These are phyloP conservation scores for Parapristionchus giblindavisi DNA, from an alignment of 2,888 invertebrate species.

Conservation along the genomic window DNA sequence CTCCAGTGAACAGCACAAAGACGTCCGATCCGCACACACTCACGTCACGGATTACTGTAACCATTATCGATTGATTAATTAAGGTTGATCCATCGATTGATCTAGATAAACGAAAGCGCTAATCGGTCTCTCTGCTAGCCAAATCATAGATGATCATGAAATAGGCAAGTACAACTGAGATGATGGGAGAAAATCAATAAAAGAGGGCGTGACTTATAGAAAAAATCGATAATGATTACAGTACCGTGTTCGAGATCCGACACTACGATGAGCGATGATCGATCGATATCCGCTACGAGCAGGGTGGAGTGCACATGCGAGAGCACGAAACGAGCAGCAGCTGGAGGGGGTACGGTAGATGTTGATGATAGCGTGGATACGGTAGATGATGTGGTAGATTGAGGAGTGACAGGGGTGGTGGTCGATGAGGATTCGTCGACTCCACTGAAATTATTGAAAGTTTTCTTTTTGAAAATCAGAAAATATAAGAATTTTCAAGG, in stretches of 20 bases:
- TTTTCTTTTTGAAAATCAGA: too few species aligned
- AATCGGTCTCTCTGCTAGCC: too few species aligned
- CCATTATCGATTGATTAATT: background rate
- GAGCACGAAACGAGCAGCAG: background rate
- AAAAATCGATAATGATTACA: background rate
- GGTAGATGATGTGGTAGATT: slow-evolving; percentile 28
- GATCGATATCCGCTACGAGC: slow-evolving; percentile 25
- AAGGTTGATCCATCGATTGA: too few species aligned
- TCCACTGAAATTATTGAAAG: too few species aligned
- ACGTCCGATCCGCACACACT: slow-evolving; percentile 50
- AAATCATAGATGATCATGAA: too few species aligned
- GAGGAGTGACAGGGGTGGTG: slow-evolving; percentile 9
- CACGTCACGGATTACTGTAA: slow-evolving; percentile 50
- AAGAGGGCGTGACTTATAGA: too few species aligned
- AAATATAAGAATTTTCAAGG: too few species aligned
- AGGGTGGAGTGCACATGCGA: background rate
- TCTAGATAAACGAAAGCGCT: too few species aligned
- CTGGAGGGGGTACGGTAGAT: slow-evolving; percentile 1
- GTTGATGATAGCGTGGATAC: slow-evolving; percentile 4
- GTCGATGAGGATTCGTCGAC: slow-evolving; percentile 12
- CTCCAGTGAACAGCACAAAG: slow-evolving; percentile 49
- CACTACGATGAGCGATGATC: slow-evolving; percentile 16
- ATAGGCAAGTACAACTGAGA: too few species aligned
- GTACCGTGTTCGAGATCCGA: slow-evolving; percentile 26
- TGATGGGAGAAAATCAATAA: too few species aligned